Conservation (phyloP, 2,113 vertebrate genomes). For the Haliaeetus leucogaster region DNA sequence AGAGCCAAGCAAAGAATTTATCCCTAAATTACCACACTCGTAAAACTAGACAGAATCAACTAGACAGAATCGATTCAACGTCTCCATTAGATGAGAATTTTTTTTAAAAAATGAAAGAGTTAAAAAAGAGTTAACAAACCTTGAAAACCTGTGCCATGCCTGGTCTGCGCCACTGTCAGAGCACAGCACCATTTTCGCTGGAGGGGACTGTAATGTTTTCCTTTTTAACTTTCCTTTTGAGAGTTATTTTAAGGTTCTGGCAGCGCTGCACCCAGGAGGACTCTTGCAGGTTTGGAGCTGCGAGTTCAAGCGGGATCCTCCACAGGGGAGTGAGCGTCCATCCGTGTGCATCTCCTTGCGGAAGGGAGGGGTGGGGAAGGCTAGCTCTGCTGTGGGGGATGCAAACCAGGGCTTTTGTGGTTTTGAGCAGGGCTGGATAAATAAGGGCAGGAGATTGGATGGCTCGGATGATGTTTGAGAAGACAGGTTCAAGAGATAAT, state of each 20-base stretch:
- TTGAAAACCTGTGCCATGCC: conserved; percentile 27
- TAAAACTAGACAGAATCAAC: neutral
- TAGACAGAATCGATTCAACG: neutral
- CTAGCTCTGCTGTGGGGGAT: conserved; percentile 11
- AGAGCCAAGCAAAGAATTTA: neutral
- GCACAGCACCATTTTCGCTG: conserved; percentile 53
- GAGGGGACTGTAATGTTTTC: conserved; percentile 55
- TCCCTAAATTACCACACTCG: neutral
- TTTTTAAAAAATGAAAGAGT: neutral
- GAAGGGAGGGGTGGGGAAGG: conserved; percentile 23
- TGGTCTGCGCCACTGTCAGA: conserved; percentile 47
- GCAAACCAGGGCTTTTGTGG: neutral
- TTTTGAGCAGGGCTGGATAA: conserved; percentile 28
- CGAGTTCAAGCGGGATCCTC: conserved; percentile 49
- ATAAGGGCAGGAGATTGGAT: conserved; percentile 47
- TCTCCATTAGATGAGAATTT: neutral
- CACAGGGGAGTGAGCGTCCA: conserved; percentile 26
- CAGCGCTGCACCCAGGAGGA: conserved; percentile 30
- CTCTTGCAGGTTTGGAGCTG: conserved; percentile 55
- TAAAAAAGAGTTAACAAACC: conserved; percentile 55
- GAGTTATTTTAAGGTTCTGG: conserved; percentile 53
- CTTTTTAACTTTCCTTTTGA: conserved; percentile 57
- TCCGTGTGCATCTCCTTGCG: conserved; percentile 22
- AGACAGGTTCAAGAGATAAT: conserved; percentile 25
- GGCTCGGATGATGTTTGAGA: conserved; percentile 38